These are phyloP conservation scores for Apamea sordens DNA, from an alignment of 2,888 invertebrate genomes.

Conservation along the genomic window DNA sequence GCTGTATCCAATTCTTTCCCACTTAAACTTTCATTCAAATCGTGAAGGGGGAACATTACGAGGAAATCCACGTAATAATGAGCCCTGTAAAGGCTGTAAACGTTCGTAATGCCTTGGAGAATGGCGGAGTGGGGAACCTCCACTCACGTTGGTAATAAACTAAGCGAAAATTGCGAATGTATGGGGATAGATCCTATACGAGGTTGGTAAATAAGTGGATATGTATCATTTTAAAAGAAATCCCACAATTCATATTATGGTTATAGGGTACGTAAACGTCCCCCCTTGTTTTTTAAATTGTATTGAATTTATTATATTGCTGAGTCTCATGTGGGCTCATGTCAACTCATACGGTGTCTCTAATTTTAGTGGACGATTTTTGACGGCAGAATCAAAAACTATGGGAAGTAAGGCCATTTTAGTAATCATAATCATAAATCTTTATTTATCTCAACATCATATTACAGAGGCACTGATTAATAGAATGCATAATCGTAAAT, in stretches of 20 bases:
- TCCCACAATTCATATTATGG: background rate
- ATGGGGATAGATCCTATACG: conserved; percentile 4
- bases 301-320: background rate
- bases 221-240: background rate
- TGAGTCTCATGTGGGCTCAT: background rate
- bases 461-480: background rate
- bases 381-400: background rate
- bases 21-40: conserved; percentile 41
- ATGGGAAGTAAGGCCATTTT: background rate
- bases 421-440: background rate
- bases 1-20: background rate
- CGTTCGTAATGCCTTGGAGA: conserved; percentile 50
- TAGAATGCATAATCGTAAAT: background rate
- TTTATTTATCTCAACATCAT: background rate
- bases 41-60: conserved; percentile 23
- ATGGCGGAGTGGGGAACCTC: conserved; percentile 55
- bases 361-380: background rate
- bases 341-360: background rate
- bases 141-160: conserved; percentile 38
- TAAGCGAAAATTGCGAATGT: conserved; percentile 27
- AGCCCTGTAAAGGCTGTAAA: conserved; percentile 38
- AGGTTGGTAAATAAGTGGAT: conserved; percentile 2
- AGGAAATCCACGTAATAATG: conserved; percentile 37
- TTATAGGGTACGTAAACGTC: background rate
- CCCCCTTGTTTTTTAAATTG: background rate